phyloP scores from a whole-genome alignment of 2,888 invertebrate genomes.

The Scaptomyza tumidula region DNA sequence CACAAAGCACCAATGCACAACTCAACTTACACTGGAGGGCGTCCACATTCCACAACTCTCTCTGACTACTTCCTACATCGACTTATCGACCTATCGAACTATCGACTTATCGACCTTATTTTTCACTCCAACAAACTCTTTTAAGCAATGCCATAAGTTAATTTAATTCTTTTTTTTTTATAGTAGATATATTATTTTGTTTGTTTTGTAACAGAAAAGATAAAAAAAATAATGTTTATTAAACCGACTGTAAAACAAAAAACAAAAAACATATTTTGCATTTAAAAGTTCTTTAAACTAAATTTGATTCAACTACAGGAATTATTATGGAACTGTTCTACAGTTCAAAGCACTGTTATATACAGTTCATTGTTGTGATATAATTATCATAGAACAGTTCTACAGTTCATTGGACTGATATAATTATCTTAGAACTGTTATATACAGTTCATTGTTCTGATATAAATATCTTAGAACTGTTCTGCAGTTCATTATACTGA shows the following conservation, averaged over 20 bases:
- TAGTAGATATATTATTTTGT: constrained; percentile 49
- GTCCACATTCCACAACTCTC: constrained; percentile 40
- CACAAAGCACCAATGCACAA: constrained; percentile 20
- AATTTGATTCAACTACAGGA: background rate
- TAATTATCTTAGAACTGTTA: too few species aligned
- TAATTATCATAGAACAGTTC: too few species aligned
- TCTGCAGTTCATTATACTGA: too few species aligned
- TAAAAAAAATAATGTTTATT: constrained; percentile 20
- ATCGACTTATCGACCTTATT: constrained; percentile 27
- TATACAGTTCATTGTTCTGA: too few species aligned
- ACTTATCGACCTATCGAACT: too few species aligned
- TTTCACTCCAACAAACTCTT: constrained; percentile 21
- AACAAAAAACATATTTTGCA: background rate
- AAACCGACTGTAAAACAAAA: constrained; percentile 49
- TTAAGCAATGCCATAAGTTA: constrained; percentile 67
- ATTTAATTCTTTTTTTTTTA: constrained; percentile 63
- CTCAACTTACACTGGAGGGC: too few species aligned
- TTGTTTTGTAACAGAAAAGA: constrained; percentile 50
- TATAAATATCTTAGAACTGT: too few species aligned
- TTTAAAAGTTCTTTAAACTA: background rate
- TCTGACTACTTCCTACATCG: constrained; percentile 28
- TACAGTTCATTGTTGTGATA: too few species aligned
- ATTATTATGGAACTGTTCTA: too few species aligned
- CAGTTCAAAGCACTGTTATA: too few species aligned
- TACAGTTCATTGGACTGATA: too few species aligned